A percentile compares a stretch with the other conserved stretches of the same genome.
Conservation (phyloP, 2,113 vertebrate genomes). For the Hepsetus odoe region DNA sequence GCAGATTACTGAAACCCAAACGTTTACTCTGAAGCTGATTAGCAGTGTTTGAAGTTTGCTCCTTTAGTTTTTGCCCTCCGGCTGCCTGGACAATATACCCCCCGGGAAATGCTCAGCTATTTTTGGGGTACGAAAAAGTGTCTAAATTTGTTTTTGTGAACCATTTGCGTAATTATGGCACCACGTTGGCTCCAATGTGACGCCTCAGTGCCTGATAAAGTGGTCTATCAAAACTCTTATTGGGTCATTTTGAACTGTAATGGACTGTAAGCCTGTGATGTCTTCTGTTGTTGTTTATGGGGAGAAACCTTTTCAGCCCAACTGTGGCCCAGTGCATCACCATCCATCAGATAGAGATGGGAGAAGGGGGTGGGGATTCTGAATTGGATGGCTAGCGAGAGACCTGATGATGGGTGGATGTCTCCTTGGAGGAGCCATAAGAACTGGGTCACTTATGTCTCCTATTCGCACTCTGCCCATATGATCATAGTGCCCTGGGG, state of each 20-base stretch:
- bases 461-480: slow-evolving; percentile 22
- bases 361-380: not conserved
- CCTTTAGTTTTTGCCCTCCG: too few species aligned
- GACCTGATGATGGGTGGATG: slow-evolving; percentile 23
- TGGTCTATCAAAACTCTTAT: not conserved
- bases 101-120: too few species aligned
- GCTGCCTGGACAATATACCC: too few species aligned
- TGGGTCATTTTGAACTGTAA: not conserved
- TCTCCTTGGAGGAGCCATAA: slow-evolving; percentile 22
- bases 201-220: not conserved
- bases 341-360: not conserved
- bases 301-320: not conserved
- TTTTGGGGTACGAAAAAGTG: too few species aligned
- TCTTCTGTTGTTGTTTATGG: not conserved
- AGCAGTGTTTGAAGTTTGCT: too few species aligned
- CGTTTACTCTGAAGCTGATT: too few species aligned
- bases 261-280: not conserved
- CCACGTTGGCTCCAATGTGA: not conserved
- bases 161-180: too few species aligned
- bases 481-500: slow-evolving; percentile 32
- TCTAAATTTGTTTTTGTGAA: too few species aligned
- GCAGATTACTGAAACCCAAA: too few species aligned
- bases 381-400: not conserved
- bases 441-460: slow-evolving; percentile 40
- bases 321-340: not conserved